Conservation (phyloP, 2,888 invertebrate genomes). For the Fragum sueziense region DNA sequence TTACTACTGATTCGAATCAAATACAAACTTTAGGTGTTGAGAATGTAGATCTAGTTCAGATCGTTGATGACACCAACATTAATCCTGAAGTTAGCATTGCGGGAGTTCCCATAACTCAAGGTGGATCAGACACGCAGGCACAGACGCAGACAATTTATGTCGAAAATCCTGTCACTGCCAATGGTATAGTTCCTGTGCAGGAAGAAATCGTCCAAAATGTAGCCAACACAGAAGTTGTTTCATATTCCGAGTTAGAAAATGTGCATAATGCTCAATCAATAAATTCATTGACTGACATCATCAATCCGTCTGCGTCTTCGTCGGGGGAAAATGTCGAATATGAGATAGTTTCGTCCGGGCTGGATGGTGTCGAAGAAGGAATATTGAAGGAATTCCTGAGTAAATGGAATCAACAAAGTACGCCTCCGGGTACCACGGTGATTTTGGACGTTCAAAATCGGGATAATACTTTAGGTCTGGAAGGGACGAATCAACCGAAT, state of each 20-base stretch:
- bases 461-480: neutral
- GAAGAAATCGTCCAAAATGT: neutral
- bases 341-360: slow-evolving; percentile 10
- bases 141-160: neutral
- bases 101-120: no score
- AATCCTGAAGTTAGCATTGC: no score
- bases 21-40: neutral
- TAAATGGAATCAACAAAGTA: slow-evolving; percentile 12
- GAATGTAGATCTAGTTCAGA: neutral
- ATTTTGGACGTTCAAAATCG: slow-evolving; percentile 16
- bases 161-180: neutral
- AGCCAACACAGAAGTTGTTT: neutral
- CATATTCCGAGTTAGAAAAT: neutral
- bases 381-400: slow-evolving; percentile 14
- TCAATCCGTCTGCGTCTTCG: no score
- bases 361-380: slow-evolving; percentile 14
- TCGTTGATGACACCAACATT: neutral
- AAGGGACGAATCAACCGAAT: neutral
- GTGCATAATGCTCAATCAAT: neutral
- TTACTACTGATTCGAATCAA: neutral
- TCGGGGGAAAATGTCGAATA: slow-evolving; percentile 11
- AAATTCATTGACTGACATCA: neutral
- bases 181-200: neutral
- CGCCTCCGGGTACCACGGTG: neutral
- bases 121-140: no score